Evolutionary conservation across 2,888 invertebrate species (phyloP).

Genomic region (Cataglyphis cursor): DNA sequence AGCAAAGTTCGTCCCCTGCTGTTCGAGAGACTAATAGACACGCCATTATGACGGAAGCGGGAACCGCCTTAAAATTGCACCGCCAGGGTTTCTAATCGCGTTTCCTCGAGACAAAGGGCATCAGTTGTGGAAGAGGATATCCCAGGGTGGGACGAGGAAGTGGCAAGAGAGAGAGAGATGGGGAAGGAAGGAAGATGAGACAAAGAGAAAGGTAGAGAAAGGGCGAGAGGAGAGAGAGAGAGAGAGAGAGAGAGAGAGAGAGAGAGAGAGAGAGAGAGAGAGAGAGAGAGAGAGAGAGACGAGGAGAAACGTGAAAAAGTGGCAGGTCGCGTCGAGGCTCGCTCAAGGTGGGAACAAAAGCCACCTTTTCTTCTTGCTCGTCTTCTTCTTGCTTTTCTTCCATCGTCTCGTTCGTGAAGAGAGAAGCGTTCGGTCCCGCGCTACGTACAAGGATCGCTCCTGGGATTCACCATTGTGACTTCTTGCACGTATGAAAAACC

Average conservation of each 20-base stretch:
- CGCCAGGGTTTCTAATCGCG: constrained; percentile 76
- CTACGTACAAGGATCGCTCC: constrained; percentile 70
- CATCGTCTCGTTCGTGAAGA: constrained; percentile 34
- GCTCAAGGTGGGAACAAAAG: constrained; percentile 77
- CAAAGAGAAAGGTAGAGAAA: constrained; percentile 62
- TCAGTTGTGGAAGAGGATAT: constrained; percentile 35
- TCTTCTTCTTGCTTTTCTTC: constrained; percentile 56
- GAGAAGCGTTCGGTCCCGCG: constrained; percentile 60
- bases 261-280: constrained; percentile 59
- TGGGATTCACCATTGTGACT: constrained; percentile 75
- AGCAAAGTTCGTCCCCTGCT: constrained; percentile 67
- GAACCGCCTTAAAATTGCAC: constrained; percentile 75
- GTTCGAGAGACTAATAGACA: constrained; percentile 74
- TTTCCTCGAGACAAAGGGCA: constrained; percentile 71
- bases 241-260: constrained; percentile 60
- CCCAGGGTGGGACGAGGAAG: constrained; percentile 29
- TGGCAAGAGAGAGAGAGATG: constrained; percentile 35
- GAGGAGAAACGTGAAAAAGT: constrained; percentile 71
- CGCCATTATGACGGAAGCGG: constrained; percentile 78
- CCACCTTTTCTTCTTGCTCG: constrained; percentile 68
- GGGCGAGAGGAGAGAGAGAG: constrained; percentile 29
- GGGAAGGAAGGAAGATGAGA: constrained; percentile 42
- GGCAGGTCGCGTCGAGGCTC: constrained; percentile 59
- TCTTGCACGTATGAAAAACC: constrained; percentile 81
- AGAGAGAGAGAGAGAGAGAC: constrained; percentile 41